Evolutionary conservation across 2,888 invertebrate species (phyloP).

Genomic region (Hedya salicella): DNA sequence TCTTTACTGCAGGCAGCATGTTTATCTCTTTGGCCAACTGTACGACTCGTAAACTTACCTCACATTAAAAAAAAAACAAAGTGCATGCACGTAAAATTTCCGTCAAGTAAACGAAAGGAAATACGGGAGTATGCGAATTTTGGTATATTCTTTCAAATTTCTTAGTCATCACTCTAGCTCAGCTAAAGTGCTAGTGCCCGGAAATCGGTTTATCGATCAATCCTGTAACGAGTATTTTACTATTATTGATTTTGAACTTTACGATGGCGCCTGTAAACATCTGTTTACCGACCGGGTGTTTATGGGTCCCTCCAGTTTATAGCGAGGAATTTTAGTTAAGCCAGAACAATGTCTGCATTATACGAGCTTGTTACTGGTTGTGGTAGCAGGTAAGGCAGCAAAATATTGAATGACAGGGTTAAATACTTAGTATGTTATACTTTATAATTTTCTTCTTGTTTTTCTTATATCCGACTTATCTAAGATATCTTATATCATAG

Average conservation of each 20-base stretch:
- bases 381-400: background rate
- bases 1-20: no score
- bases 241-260: constrained; percentile 29
- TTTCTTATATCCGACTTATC: no score
- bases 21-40: no score
- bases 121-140: background rate
- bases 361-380: constrained; percentile 16
- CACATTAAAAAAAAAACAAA: background rate
- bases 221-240: constrained; percentile 22
- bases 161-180: constrained; percentile 4
- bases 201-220: constrained; percentile 5
- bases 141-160: background rate
- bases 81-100: background rate
- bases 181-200: background rate
- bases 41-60: no score
- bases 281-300: constrained; percentile 29
- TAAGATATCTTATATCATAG: no score
- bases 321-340: constrained; percentile 18
- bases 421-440: background rate
- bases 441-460: no score
- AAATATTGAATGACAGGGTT: background rate
- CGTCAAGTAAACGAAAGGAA: background rate
- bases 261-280: constrained; percentile 24
- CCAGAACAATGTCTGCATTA: constrained; percentile 19
- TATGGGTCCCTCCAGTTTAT: constrained; percentile 3